Evolutionary conservation across 2,888 invertebrate species (phyloP).

Genomic region (Entomobrya multifasciata): DNA sequence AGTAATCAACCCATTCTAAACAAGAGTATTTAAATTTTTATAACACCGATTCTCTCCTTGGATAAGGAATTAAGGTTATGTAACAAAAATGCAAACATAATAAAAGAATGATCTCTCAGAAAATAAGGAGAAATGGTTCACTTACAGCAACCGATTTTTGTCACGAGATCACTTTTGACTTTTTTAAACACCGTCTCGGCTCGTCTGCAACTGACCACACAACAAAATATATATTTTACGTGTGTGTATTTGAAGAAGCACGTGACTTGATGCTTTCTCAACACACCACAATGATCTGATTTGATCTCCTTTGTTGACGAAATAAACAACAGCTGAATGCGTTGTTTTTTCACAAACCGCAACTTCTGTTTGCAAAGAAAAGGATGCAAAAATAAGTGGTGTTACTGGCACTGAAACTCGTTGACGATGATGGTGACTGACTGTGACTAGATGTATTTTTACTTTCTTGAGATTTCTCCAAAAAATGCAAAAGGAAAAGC

Average conservation of each 20-base stretch:
- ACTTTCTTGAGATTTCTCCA: slow-evolving; percentile 40
- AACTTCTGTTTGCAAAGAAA: not conserved
- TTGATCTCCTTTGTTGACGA: slow-evolving; percentile 53
- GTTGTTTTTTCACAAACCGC: no score
- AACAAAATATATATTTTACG: no score
- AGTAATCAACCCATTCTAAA: no score
- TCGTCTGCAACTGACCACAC: not conserved
- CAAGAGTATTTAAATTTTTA: no score
- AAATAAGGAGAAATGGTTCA: no score
- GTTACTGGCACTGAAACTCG: not conserved
- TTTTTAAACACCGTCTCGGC: not conserved
- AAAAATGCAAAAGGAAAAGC: not conserved
- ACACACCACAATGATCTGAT: not conserved
- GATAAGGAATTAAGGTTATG: not conserved
- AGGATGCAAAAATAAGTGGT: not conserved
- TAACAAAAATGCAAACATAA: no score
- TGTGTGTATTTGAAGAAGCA: not conserved
- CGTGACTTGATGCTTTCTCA: slow-evolving; percentile 2
- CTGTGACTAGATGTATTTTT: not conserved
- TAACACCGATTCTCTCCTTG: not conserved
- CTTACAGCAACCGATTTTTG: no score
- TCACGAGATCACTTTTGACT: no score
- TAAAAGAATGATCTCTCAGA: no score
- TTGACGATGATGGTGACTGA: slow-evolving; percentile 2
- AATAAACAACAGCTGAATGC: slow-evolving; percentile 42